Conservation (phyloP, 1,140 invertebrate genomes). For the Scaptomyza hsui region DNA sequence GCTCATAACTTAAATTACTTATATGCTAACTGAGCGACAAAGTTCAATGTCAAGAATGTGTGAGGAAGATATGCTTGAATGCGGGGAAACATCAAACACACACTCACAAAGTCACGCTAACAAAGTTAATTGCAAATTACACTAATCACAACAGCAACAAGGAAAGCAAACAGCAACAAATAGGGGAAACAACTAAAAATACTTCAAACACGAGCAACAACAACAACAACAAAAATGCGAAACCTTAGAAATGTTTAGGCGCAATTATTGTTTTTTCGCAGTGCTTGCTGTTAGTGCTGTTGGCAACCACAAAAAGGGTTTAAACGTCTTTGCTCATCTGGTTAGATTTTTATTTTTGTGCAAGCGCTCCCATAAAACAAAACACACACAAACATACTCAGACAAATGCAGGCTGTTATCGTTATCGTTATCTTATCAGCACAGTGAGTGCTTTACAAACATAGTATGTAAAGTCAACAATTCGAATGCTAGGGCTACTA, state of each 20-base stretch:
- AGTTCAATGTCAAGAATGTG: constrained; percentile 57
- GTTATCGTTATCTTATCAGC: constrained; percentile 43
- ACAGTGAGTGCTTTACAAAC: constrained; percentile 1
- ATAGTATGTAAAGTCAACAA: constrained; percentile 11
- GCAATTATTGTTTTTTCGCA: constrained; percentile 53
- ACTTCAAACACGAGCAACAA: constrained; percentile 61
- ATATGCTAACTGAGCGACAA: constrained; percentile 34
- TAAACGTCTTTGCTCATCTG: constrained; percentile 30
- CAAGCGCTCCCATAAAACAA: neutral
- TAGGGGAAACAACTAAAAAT: constrained; percentile 60
- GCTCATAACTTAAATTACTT: neutral
- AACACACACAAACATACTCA: constrained; percentile 13
- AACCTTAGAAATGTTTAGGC: constrained; percentile 67
- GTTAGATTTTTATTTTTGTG: constrained; percentile 8
- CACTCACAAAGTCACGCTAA: constrained; percentile 1
- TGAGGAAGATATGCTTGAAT: constrained; percentile 25
- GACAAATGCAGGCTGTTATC: constrained; percentile 29
- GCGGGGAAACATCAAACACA: constrained; percentile 30
- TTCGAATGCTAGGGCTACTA: neutral
- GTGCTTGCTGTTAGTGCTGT: neutral
- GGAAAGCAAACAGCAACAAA: constrained; percentile 10
- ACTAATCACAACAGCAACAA: constrained; percentile 44
- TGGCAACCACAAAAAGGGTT: constrained; percentile 16
- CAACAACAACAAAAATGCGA: constrained; percentile 26
- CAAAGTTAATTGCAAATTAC: constrained; percentile 55